Evolutionary conservation across 2,797 vertebrate species (phyloP).

Genomic region (Peromyscus attwateri): DNA sequence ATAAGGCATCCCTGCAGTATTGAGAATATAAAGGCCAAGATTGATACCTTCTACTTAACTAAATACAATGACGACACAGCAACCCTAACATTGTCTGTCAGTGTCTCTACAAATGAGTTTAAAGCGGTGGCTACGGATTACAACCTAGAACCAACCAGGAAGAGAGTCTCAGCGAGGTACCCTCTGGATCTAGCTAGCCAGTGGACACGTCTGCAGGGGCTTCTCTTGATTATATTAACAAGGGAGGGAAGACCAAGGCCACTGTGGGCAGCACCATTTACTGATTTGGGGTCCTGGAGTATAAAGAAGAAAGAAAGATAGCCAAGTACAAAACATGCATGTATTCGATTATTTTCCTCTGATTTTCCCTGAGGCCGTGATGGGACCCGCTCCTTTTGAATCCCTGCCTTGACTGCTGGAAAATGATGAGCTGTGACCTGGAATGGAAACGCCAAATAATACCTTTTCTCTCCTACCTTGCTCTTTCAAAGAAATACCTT

Average conservation of each 20-base stretch:
- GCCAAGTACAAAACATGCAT: neutral
- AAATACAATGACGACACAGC: neutral
- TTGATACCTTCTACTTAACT: neutral
- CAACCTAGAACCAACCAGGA: neutral
- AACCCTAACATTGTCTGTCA: neutral
- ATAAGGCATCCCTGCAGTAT: neutral
- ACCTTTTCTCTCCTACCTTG: neutral
- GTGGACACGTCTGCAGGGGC: too few species aligned
- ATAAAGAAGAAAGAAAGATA: neutral
- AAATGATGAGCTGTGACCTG: neutral
- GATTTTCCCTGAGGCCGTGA: neutral
- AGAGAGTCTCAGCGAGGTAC: neutral
- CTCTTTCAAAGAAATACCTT: neutral
- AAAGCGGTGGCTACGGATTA: neutral
- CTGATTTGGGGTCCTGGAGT: neutral
- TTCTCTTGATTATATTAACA: neutral
- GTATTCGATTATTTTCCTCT: neutral
- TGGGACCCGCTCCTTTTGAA: neutral
- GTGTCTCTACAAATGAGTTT: neutral
- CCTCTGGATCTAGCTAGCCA: neutral
- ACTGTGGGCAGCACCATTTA: neutral
- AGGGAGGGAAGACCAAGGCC: too few species aligned
- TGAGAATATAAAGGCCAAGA: neutral
- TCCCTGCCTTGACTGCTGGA: neutral
- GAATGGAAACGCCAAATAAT: neutral